Evolutionary conservation across 2,888 invertebrate species (phyloP).

Genomic region (Erpobdella octoculata): DNA sequence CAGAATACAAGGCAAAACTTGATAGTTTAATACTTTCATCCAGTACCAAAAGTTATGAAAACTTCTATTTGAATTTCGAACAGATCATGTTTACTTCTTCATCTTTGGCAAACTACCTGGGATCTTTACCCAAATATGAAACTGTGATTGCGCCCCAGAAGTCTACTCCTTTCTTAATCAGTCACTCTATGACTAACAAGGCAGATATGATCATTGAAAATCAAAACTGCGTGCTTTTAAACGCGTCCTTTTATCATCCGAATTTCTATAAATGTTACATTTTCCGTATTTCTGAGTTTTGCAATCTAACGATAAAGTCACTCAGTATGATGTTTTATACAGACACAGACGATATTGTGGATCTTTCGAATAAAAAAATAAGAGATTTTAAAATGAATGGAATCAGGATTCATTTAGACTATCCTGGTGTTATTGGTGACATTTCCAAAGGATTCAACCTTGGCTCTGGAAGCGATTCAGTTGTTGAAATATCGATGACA

Average conservation of each 20-base stretch:
- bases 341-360: not conserved
- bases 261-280: not conserved
- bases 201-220: not conserved
- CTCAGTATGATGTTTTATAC: slow-evolving; percentile 11
- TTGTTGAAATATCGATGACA: not conserved
- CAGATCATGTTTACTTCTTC: not conserved
- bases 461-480: slow-evolving; percentile 11
- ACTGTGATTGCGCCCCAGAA: not conserved
- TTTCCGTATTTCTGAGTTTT: not conserved
- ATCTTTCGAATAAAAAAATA: not conserved
- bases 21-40: too few relatives aligned
- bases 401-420: not conserved
- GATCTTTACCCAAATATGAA: not conserved
- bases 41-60: too few relatives aligned
- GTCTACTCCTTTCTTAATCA: not conserved
- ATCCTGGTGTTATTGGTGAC: not conserved
- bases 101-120: too few relatives aligned
- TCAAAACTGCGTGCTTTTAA: not conserved
- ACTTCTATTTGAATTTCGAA: not conserved
- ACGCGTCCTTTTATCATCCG: not conserved
- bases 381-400: slow-evolving; percentile 4
- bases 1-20: too few relatives aligned
- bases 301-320: not conserved
- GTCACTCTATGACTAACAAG: not conserved
- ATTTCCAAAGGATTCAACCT: slow-evolving; percentile 11